phyloP scores from a whole-genome alignment of 2,888 invertebrate genomes.

The Philereme vetulata region DNA sequence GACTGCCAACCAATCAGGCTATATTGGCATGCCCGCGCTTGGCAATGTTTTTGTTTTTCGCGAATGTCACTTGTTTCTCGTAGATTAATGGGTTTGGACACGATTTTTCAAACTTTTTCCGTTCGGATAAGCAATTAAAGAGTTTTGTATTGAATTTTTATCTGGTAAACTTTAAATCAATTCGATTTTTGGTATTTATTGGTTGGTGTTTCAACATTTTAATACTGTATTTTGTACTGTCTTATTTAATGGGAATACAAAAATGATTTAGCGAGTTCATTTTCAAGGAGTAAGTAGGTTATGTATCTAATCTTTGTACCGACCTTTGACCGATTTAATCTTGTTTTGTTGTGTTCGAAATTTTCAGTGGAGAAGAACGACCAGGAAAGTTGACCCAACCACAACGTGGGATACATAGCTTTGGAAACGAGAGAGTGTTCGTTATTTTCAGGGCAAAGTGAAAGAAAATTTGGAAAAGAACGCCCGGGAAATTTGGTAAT shows the following conservation, averaged over 20 bases:
- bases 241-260: too few species aligned
- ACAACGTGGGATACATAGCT: too few species aligned
- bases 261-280: neutral
- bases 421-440: too few species aligned
- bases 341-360: too few species aligned
- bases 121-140: slow-evolving; percentile 35
- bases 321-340: too few species aligned
- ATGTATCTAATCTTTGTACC: neutral
- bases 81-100: slow-evolving; percentile 34
- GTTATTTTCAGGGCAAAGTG: too few species aligned
- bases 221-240: neutral
- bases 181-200: slow-evolving; percentile 17
- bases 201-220: slow-evolving; percentile 8
- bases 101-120: slow-evolving; percentile 34
- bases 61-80: slow-evolving; percentile 36
- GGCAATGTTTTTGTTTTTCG: slow-evolving; percentile 34
- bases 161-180: slow-evolving; percentile 26
- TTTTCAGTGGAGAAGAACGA: too few species aligned
- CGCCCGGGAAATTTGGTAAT: too few species aligned
- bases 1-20: slow-evolving; percentile 48
- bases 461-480: too few species aligned
- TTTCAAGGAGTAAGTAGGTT: too few species aligned
- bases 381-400: too few species aligned
- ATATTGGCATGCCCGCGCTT: slow-evolving; percentile 42
- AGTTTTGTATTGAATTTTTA: slow-evolving; percentile 36